Conservation (phyloP, 2,888 invertebrate species). For the Thymelicus sylvestris region DNA sequence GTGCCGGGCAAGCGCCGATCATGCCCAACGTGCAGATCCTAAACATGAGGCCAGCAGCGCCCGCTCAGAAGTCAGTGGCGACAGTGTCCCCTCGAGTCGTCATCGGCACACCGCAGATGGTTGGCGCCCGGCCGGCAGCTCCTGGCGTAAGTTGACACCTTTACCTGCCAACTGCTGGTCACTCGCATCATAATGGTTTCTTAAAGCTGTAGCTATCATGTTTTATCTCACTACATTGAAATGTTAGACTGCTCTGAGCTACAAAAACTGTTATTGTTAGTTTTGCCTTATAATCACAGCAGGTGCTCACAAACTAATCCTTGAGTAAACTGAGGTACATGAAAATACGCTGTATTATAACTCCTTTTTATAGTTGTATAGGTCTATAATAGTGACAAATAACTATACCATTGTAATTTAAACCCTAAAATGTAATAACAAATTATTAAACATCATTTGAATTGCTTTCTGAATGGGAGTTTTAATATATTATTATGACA, state of each 20-base stretch:
- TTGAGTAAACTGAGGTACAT: too few species aligned
- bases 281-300: too few species aligned
- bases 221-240: neutral
- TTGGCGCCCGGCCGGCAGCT: slow-evolving; percentile 91
- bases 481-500: too few species aligned
- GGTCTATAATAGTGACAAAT: too few species aligned
- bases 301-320: too few species aligned
- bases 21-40: slow-evolving; percentile 93
- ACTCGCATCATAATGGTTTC: neutral
- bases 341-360: too few species aligned
- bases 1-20: slow-evolving; percentile 86
- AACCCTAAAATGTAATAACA: too few species aligned
- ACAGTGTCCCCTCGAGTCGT: slow-evolving; percentile 93
- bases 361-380: too few species aligned
- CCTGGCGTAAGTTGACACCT: slow-evolving; percentile 87
- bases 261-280: too few species aligned
- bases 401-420: too few species aligned
- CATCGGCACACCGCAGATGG: slow-evolving; percentile 92
- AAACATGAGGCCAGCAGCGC: slow-evolving; percentile 91
- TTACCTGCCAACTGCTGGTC: neutral
- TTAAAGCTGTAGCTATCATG: neutral
- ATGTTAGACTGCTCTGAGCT: neutral
- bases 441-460: too few species aligned
- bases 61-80: slow-evolving; percentile 90
- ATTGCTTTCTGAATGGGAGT: too few species aligned